Conservation (phyloP, 1,140 invertebrate genomes). For the Oedothorax gibbosus region DNA sequence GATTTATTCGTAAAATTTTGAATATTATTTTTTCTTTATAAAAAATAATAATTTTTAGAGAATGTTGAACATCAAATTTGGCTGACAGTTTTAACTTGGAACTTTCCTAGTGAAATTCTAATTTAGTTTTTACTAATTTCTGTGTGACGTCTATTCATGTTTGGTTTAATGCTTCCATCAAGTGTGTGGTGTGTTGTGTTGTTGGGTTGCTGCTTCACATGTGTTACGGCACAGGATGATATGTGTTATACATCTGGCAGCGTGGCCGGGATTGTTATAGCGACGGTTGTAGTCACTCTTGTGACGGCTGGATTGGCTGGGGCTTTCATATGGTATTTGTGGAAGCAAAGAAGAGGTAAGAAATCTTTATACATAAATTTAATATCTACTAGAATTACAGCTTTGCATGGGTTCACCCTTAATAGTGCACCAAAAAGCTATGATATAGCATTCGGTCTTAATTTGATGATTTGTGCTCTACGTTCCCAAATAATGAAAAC, state of each 20-base stretch:
- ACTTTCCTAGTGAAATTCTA: not conserved
- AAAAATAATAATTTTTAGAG: conserved; percentile 7
- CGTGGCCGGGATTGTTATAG: conserved; percentile 73
- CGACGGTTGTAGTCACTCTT: conserved; percentile 72
- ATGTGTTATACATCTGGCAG: conserved; percentile 69
- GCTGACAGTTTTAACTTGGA: not conserved
- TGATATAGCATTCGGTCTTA: no score
- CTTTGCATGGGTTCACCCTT: no score
- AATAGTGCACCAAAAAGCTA: no score
- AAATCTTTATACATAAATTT: no score
- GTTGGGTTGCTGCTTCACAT: not conserved
- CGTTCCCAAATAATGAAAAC: no score
- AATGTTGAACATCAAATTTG: not conserved
- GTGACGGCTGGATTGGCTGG: conserved; percentile 68
- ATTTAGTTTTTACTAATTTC: not conserved
- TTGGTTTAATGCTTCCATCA: not conserved
- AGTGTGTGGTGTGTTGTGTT: conserved; percentile 22
- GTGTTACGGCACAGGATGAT: conserved; percentile 1
- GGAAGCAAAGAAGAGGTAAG: conserved; percentile 49
- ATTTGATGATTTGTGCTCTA: no score
- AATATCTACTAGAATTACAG: no score
- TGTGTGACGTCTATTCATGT: conserved; percentile 7
- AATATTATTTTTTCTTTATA: not conserved
- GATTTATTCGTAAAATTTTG: not conserved
- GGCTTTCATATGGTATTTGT: conserved; percentile 61